A percentile compares a stretch with the other conserved stretches of the same genome.
Evolutionary conservation across 2,797 vertebrate genomes (phyloP).

Genomic region (Leptodactylus fallax): DNA sequence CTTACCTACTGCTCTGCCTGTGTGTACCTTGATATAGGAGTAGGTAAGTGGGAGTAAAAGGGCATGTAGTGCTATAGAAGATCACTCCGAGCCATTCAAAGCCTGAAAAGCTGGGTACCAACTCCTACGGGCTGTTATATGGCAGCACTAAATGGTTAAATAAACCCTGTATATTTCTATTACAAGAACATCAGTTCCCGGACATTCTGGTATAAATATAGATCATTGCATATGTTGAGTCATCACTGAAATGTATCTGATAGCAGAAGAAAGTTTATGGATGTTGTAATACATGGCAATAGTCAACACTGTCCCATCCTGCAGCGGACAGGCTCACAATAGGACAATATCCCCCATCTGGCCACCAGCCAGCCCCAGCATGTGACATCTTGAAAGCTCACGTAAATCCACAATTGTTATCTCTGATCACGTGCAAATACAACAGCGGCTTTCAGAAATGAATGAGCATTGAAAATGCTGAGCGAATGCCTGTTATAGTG

Average conservation of each 20-base stretch:
- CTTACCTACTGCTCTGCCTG: too few species aligned
- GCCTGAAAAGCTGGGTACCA: too few species aligned
- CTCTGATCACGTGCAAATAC: conserved; percentile 30
- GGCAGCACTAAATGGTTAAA: too few species aligned
- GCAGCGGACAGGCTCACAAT: background rate
- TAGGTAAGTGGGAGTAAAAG: too few species aligned
- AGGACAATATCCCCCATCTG: conserved; percentile 3
- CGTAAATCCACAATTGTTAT: conserved; percentile 48
- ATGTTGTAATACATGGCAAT: background rate
- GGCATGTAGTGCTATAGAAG: too few species aligned
- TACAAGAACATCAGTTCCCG: background rate
- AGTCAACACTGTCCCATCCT: background rate
- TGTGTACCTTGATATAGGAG: too few species aligned
- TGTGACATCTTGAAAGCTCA: conserved; percentile 32
- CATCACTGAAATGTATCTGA: background rate
- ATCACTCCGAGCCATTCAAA: too few species aligned
- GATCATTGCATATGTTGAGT: background rate
- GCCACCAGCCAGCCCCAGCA: conserved; percentile 11
- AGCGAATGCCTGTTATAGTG: background rate
- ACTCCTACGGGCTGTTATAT: too few species aligned
- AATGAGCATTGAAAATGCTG: background rate
- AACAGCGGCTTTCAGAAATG: background rate
- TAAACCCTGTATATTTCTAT: background rate
- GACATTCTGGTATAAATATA: background rate
- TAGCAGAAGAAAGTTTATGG: background rate